Percentiles rank a stretch among this genome's conserved stretches.
phyloP scores from a whole-genome alignment of 2,888 invertebrate genomes.

The Tholera decimalis region DNA sequence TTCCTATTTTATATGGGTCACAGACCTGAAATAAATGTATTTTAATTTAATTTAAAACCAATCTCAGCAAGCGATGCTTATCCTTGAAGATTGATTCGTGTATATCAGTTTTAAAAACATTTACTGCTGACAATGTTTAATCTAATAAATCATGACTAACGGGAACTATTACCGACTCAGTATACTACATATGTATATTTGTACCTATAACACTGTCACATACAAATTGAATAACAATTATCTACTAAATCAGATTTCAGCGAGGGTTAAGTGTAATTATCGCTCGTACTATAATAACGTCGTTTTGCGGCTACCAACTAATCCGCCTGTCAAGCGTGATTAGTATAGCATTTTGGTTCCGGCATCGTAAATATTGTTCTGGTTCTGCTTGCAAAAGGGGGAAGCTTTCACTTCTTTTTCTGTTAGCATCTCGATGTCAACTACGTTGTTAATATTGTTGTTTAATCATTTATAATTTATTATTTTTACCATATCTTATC shows the following conservation, averaged over 20 bases:
- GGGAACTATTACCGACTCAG: not conserved
- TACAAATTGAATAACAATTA: conserved; percentile 24
- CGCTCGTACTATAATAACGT: conserved; percentile 17
- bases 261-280: conserved; percentile 37
- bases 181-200: not conserved
- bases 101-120: no score
- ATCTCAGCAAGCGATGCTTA: no score
- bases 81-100: no score
- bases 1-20: no score
- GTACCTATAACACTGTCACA: not conserved
- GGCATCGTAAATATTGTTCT: not conserved
- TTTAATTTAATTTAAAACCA: no score
- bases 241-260: conserved; percentile 23
- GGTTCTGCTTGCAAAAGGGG: not conserved
- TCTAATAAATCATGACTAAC: not conserved
- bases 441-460: no score
- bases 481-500: no score
- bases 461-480: no score
- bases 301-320: conserved; percentile 33
- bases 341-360: conserved; percentile 7
- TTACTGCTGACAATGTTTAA: no score
- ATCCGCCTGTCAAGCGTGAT: conserved; percentile 25
- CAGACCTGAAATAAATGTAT: no score
- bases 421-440: no score
- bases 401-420: no score